Evolutionary conservation across 2,113 vertebrate species (phyloP), one percentile per base, ranked within the genome.

Genomic region (Aldabrachelys gigantea): DNA sequence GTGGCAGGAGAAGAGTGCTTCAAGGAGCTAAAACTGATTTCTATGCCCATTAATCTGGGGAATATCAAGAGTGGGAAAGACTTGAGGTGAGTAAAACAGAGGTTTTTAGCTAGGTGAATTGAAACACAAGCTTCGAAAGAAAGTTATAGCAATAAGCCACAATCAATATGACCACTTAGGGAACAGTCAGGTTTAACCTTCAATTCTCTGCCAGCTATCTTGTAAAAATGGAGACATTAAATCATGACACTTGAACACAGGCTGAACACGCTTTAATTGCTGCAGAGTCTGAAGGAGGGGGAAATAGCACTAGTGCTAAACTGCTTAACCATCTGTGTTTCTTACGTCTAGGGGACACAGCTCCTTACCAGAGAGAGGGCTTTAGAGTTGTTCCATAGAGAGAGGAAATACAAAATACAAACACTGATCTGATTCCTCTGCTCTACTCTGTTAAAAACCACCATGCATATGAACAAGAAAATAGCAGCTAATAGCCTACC

Each of bases 11-110:
- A 41, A 54, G 53, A 54, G 53, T 86, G 10, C 38, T 88, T 29
- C 54, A 76, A 10, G 16, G 35, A 65, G 89, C 56, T 89, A 86
- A 92, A 89, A 82, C 0, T 1, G 79, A 94, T 81, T 93, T 91
- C 50, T 82, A 38, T 41, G n/a, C 17, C 69, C 82, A 72, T 19
- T 91, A 88, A 86, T 91, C 92, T 80, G 49, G 84, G 65, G 21
- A 89, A 62, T 84, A 54, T 96, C 17, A 31, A 89, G 72, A 84
- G 24, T 69, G 65, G 29, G 3, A 92, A 90, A 79, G 35, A 49
- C 31, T 83, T 75, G 80, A 90, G 44, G 13, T 56, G 3, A 80
- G 84, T 87, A 85, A 57, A 8, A 0, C 25, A 78, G n/a, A 22
- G 5, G 0, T 0, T 19, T 35, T 10, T 24, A 0, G 12, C 1